These are phyloP conservation scores for Scortum barcoo DNA, from an alignment of 2,113 vertebrate species.

Conservation along the genomic window DNA sequence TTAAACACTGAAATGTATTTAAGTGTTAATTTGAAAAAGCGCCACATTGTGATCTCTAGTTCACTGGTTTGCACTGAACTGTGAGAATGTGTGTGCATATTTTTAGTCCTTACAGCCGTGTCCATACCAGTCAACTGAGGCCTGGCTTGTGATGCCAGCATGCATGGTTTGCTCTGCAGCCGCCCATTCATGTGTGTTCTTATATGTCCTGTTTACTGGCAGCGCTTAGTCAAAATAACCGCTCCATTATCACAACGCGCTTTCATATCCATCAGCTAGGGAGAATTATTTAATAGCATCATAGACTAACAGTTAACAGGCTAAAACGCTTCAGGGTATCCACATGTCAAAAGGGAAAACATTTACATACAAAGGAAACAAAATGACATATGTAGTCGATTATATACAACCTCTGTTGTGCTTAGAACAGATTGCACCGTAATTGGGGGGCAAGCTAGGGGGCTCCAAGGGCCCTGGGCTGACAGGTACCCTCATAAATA, in stretches of 20 bases:
- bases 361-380: not conserved
- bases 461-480: no score
- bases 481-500: no score
- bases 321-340: conserved; percentile 22
- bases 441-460: no score
- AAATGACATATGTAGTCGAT: conserved; percentile 12
- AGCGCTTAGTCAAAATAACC: conserved; percentile 62
- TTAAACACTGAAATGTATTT: conserved; percentile 7
- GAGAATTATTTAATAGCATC: conserved; percentile 23
- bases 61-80: conserved; percentile 17
- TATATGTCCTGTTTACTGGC: conserved; percentile 58
- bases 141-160: conserved; percentile 62
- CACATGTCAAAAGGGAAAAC: conserved; percentile 16
- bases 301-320: conserved; percentile 10
- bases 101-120: conserved; percentile 52
- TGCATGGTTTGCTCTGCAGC: conserved; percentile 74
- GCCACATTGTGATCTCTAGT: not conserved
- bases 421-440: not conserved
- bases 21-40: conserved; percentile 3
- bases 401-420: not conserved
- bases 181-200: conserved; percentile 67
- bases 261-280: conserved; percentile 46
- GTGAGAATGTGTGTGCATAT: conserved; percentile 36
- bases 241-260: conserved; percentile 59
- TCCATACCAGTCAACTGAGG: conserved; percentile 55